Evolutionary conservation across 2,888 invertebrate species (phyloP), one percentile per base, ranked within the genome.

Genomic region (Yponomeuta malinellus): DNA sequence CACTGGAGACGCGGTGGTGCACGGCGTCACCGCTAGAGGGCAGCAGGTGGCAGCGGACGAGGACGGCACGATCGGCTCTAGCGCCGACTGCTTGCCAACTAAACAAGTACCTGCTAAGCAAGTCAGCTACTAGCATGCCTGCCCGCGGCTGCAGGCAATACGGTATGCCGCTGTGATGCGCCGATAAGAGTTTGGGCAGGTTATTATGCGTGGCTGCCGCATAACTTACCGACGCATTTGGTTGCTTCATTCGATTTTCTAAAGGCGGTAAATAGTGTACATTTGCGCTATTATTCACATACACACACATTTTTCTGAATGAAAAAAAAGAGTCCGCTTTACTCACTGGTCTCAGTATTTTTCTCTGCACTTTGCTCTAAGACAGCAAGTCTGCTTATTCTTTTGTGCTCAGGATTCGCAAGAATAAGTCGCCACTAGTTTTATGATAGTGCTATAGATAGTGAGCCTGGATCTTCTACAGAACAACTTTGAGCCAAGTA

Each of bases 71-170:
- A 85, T 88, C 81, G 81, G 77, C 86, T 83, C 76, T 82, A 76
- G 74, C 81, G 88, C 83, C 83, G 88, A 89, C 88, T 89, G 89
- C 87, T 86, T 86, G 84, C 86, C 89, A 89, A 91, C 90, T 90
- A 88, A 86, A 83, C 83, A 83, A 79, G 15, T 48, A 43, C 10
- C 23, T 29, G 52, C 52, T 48, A 29, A 6, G n/a, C 23, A 8
- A 23, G 29, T 10, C 12, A 12, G 29, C 10, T 23, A 33, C 10
- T n/a, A 29, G n/a, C 48, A 3, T n/a, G 48, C 3, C 31, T 12
- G 12, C 10, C 12, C 33, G 33, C 66, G 12, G 37, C 37, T 43
- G 37, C 67, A 31, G 10, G 33, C 37, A 37, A n/a, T 77, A 78
- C 77, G 80, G 78, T 79, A 77, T 77, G n/a, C 70, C 83, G 80